phyloP scores from a whole-genome alignment of 2,888 invertebrate genomes.

The Atrina japonica region DNA sequence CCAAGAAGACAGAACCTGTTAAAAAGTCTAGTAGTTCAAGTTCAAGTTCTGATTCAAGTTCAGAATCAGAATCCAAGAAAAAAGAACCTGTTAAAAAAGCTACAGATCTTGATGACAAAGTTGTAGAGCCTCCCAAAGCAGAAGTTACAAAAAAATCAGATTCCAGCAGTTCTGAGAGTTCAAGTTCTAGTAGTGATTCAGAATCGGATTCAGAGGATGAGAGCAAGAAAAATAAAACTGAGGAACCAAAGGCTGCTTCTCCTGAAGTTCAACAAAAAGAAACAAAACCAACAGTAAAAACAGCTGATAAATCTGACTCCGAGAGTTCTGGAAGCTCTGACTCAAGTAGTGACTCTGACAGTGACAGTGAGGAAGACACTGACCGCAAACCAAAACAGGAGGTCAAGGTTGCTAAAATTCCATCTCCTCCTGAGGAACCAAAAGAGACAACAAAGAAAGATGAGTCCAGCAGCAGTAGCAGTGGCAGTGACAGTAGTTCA shows the following conservation, averaged over 20 bases:
- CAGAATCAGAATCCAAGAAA: slow-evolving; percentile 28
- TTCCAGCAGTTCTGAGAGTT: slow-evolving; percentile 20
- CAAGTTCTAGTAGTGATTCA: slow-evolving; percentile 21
- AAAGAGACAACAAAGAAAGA: too few species aligned
- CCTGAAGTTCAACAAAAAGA: neutral
- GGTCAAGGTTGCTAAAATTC: too few species aligned
- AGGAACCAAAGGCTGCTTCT: slow-evolving; percentile 2
- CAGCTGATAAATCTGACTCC: neutral
- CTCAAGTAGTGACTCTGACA: slow-evolving; percentile 17
- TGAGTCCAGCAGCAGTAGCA: too few species aligned
- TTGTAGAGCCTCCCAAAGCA: slow-evolving; percentile 2
- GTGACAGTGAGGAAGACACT: slow-evolving; percentile 23
- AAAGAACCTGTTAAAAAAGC: neutral
- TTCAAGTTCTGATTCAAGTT: slow-evolving; percentile 28
- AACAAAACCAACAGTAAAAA: too few species aligned
- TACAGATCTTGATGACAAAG: neutral
- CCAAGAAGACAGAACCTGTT: slow-evolving; percentile 23
- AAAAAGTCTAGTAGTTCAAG: slow-evolving; percentile 25
- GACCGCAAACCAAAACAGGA: too few species aligned
- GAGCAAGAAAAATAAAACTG: slow-evolving; percentile 2
- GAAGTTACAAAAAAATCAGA: slow-evolving; percentile 1
- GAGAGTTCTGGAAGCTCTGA: neutral
- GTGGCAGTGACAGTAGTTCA: too few species aligned
- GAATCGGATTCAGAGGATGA: slow-evolving; percentile 26
- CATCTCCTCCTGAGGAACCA: too few species aligned